Conservation (phyloP, 1,140 invertebrate species). For the Neomicropteryx cornuta region DNA sequence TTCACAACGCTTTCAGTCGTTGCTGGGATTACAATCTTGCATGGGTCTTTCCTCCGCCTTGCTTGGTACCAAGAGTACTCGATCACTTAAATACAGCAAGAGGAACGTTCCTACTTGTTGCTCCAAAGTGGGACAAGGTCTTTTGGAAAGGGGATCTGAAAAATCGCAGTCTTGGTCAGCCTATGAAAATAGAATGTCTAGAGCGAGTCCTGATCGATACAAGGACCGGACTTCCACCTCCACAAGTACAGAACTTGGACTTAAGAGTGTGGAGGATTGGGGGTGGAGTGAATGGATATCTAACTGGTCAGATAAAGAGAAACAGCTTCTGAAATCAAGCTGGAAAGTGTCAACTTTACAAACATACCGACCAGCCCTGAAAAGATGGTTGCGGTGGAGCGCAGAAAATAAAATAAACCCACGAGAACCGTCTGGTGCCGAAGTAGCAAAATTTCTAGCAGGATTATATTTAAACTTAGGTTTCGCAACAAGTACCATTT, state of each 20-base stretch:
- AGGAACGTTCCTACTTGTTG: conserved; percentile 6
- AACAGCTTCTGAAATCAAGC: conserved; percentile 4
- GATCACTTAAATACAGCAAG: conserved; percentile 14
- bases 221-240: conserved; percentile 7
- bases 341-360: conserved; percentile 9
- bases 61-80: conserved; percentile 15
- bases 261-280: conserved; percentile 11
- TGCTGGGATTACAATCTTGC: conserved; percentile 14
- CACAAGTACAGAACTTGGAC: conserved; percentile 5
- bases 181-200: conserved; percentile 1
- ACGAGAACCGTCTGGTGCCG: background rate
- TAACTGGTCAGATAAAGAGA: conserved; percentile 9
- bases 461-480: conserved; percentile 3
- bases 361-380: conserved; percentile 8
- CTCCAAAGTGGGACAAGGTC: conserved; percentile 4
- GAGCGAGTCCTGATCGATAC: conserved; percentile 7
- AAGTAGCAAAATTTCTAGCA: conserved; percentile 5
- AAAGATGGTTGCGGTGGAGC: conserved; percentile 12
- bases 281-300: conserved; percentile 3
- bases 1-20: conserved; percentile 16
- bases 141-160: conserved; percentile 7
- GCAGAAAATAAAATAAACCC: background rate
- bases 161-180: background rate
- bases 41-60: conserved; percentile 16
- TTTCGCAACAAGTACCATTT: conserved; percentile 17